These are phyloP conservation scores for Ophion ventricosus DNA, from an alignment of 2,888 invertebrate genomes.

Conservation along the genomic window DNA sequence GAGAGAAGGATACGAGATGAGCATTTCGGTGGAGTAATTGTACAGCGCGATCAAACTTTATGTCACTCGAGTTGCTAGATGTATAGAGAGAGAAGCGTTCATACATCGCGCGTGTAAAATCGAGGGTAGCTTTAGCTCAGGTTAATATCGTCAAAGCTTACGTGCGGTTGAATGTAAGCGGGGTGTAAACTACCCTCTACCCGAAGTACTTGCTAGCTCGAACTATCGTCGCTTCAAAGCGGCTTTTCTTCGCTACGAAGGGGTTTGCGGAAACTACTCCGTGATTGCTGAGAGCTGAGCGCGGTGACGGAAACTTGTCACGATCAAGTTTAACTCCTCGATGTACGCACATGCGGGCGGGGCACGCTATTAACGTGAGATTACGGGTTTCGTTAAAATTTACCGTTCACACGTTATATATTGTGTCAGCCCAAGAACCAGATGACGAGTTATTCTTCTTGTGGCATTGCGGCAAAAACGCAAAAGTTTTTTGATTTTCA, in stretches of 20 bases:
- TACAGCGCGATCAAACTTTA: slow-evolving; percentile 51
- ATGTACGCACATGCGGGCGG: neutral
- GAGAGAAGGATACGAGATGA: slow-evolving; percentile 56
- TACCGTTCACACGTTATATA: neutral
- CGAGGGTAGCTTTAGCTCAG: slow-evolving; percentile 37
- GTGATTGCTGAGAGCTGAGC: slow-evolving; percentile 15
- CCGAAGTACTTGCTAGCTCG: slow-evolving; percentile 40
- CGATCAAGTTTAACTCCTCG: slow-evolving; percentile 20
- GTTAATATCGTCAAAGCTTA: slow-evolving; percentile 40
- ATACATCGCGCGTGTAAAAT: slow-evolving; percentile 15
- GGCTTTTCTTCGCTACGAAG: slow-evolving; percentile 49
- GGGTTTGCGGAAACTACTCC: slow-evolving; percentile 36
- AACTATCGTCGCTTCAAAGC: slow-evolving; percentile 45
- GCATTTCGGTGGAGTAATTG: slow-evolving; percentile 63
- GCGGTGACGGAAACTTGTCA: slow-evolving; percentile 48
- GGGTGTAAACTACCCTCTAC: slow-evolving; percentile 50
- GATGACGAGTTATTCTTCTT: too few species aligned
- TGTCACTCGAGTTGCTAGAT: slow-evolving; percentile 63
- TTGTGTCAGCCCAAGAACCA: neutral
- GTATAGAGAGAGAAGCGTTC: slow-evolving; percentile 50
- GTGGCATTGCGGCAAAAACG: too few species aligned
- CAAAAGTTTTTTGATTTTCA: too few species aligned
- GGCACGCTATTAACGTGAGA: slow-evolving; percentile 3
- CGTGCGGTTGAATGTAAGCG: slow-evolving; percentile 41
- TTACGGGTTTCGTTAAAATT: slow-evolving; percentile 16